Percentiles rank a stretch among this genome's conserved stretches.
Evolutionary conservation across 2,797 vertebrate species (phyloP).

Genomic region (Saguinus oedipus): DNA sequence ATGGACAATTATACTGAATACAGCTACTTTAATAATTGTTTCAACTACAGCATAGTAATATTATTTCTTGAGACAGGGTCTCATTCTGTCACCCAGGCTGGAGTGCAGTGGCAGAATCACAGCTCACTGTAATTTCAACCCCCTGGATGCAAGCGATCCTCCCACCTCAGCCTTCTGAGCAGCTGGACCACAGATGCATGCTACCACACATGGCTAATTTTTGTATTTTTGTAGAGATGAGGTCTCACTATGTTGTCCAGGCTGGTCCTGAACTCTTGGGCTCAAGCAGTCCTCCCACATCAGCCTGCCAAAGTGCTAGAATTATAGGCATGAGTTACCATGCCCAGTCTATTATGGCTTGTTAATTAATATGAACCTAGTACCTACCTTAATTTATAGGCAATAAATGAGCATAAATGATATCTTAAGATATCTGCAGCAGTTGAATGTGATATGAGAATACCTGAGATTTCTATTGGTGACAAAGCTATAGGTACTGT

Average conservation of each 20-base stretch:
- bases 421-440: background rate
- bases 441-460: slow-evolving; percentile 7
- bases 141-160: background rate
- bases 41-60: background rate
- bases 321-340: background rate
- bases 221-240: background rate
- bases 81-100: background rate
- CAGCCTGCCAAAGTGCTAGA: background rate
- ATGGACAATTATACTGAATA: background rate
- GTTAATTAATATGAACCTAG: slow-evolving; percentile 5
- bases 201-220: background rate
- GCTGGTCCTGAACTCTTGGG: background rate
- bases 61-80: background rate
- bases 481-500: background rate
- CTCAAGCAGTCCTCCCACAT: background rate
- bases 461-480: background rate
- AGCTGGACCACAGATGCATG: background rate
- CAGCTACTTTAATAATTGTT: background rate
- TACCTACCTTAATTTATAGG: background rate
- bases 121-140: background rate
- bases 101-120: background rate
- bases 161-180: background rate
- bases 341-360: background rate
- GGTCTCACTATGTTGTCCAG: background rate
- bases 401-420: background rate